Evolutionary conservation across 2,888 invertebrate species (phyloP), one percentile per base, ranked within the genome.

Genomic region (Xestia rhomboidea): DNA sequence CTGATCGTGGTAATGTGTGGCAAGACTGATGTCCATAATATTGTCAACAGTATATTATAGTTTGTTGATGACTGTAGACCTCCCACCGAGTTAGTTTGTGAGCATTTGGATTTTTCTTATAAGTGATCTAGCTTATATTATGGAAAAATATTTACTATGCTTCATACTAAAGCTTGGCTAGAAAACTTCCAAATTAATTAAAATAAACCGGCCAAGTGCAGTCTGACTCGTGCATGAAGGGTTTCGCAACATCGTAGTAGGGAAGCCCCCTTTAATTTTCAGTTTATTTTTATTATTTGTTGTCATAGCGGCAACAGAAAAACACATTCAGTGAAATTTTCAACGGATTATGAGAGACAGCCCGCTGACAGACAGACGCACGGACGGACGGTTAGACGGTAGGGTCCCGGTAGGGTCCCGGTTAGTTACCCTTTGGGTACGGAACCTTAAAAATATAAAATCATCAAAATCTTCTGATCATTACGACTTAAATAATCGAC

Each of bases 41-140:
- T 64, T 82, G 64, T 78, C 82, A 82, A 54, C 75, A n/a, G n/a
- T 80, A 6, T 27, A 34, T 51, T 77, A 24, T 54, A 41, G 10
- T 15, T 15, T 18, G 13, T 18, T 30, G 8, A 5, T 73, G 27
- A 34, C 6, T 44, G 5, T 38, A 27, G 57, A 67, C 68, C 76
- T 30, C 69, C 69, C 57, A 49, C 41, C 51, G 34, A 34, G 44
- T 24, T 41, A 44, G n/a, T 54, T 76, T 63, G n/a, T 46, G 8
- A 8, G 11, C 27, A 60, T 76, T 44, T 10, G 8, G 8, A 49
- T 41, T 4, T 1, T 41, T 30, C 30, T 2, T 18, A 30, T 18
- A 60, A 30, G 63, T 24, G 38, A 38, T 38, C 2, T 13, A 38
- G 34, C 13, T 62, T 34, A 34, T 27, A 34, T 1, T 15, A 34